Evolutionary conservation across 2,888 invertebrate species (phyloP).

Genomic region (Trissonchulus sp.): DNA sequence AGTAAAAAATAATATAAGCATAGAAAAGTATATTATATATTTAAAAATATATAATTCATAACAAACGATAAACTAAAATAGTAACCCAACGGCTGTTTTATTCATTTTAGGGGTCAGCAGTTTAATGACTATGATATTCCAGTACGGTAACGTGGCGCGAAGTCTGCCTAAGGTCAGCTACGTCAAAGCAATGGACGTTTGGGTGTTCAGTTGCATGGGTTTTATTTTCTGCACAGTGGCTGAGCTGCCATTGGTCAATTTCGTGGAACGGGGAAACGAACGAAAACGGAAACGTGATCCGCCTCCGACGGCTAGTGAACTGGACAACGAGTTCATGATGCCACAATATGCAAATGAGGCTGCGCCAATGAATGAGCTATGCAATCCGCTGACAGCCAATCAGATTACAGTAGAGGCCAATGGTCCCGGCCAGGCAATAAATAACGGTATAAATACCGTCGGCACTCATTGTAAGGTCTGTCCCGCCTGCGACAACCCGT

Average conservation of each 20-base stretch:
- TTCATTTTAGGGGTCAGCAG: constrained; percentile 21
- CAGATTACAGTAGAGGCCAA: too few species aligned
- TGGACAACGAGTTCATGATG: not conserved
- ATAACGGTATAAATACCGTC: not conserved
- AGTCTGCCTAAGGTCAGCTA: constrained; percentile 17
- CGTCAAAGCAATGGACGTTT: constrained; percentile 21
- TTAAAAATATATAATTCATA: too few species aligned
- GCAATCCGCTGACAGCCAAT: too few species aligned
- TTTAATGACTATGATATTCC: constrained; percentile 19
- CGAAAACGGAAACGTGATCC: not conserved
- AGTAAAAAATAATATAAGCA: too few species aligned
- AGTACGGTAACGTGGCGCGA: constrained; percentile 19
- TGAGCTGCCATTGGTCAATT: constrained; percentile 14
- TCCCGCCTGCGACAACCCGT: not conserved
- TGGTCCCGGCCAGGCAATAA: not conserved
- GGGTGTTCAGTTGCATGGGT: constrained; percentile 20
- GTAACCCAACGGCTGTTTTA: too few species aligned
- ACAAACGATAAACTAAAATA: too few species aligned
- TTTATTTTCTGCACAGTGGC: constrained; percentile 12
- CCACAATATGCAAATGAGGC: not conserved
- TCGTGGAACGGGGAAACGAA: constrained; percentile 2
- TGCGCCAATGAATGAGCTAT: not conserved
- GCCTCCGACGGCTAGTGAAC: not conserved
- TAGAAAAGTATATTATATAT: too few species aligned
- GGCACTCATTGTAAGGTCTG: not conserved